Percentiles rank a stretch among this genome's conserved stretches.
phyloP scores from a whole-genome alignment of 1,140 invertebrate genomes.

The Oryctes rhinoceros region DNA sequence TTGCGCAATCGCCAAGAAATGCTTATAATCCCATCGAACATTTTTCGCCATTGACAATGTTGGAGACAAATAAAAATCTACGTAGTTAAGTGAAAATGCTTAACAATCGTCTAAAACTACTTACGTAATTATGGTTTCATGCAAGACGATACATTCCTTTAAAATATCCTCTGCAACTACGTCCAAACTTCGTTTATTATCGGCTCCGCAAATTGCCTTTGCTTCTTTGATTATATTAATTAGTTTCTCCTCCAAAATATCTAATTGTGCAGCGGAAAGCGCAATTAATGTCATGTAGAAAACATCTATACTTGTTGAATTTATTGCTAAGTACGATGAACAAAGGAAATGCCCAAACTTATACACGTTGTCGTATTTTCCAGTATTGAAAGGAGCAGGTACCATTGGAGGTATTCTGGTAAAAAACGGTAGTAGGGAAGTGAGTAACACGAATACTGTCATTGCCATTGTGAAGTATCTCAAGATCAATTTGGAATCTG shows the following conservation, averaged over 20 bases:
- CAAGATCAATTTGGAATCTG: background rate
- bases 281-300: background rate
- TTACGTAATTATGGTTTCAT: slow-evolving; percentile 28
- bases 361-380: background rate
- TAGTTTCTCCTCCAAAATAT: slow-evolving; percentile 19
- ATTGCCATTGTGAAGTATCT: background rate
- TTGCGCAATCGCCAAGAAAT: no score
- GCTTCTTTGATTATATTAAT: background rate
- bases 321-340: background rate
- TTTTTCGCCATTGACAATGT: no score
- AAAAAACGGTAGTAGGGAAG: background rate
- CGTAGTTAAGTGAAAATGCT: no score
- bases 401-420: background rate
- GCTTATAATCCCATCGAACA: no score
- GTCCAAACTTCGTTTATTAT: no score
- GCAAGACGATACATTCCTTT: background rate
- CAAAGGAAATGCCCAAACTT: background rate
- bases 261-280: background rate
- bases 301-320: slow-evolving; percentile 12
- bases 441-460: background rate
- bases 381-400: slow-evolving; percentile 3
- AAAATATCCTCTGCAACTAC: slow-evolving; percentile 14
- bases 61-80: no score
- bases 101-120: background rate
- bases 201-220: background rate